These are phyloP conservation scores for Venusia cambrica DNA, from an alignment of 2,888 invertebrate genomes.

Conservation along the genomic window DNA sequence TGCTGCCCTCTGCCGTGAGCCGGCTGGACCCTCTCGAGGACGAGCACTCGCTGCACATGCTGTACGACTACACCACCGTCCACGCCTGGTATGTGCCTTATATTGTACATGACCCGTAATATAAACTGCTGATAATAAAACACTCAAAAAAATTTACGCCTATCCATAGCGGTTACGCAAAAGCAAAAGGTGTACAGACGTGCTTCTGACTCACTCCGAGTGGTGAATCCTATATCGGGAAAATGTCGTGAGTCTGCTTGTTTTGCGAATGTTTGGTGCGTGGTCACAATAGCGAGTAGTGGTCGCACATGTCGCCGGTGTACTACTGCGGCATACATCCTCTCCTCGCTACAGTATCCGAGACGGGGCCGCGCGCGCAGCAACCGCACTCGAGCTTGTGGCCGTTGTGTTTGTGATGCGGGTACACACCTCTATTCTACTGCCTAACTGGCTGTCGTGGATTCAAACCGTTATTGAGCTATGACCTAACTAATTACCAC, in stretches of 20 bases:
- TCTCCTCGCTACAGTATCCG: conserved; percentile 53
- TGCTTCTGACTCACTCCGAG: too few relatives aligned
- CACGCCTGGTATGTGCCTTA: conserved; percentile 86
- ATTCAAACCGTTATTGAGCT: too few relatives aligned
- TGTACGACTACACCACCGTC: conserved; percentile 94
- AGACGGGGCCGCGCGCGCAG: conserved; percentile 55
- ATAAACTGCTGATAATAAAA: too few relatives aligned
- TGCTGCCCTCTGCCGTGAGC: conserved; percentile 88
- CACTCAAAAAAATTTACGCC: too few relatives aligned
- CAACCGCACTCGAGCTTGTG: conserved; percentile 40
- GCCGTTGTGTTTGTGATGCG: conserved; percentile 51
- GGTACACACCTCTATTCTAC: conserved; percentile 35
- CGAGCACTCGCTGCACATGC: conserved; percentile 87
- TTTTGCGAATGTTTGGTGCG: too few relatives aligned
- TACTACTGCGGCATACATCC: conserved; percentile 42
- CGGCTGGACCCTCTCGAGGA: conserved; percentile 91
- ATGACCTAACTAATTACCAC: too few relatives aligned
- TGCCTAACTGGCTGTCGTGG: too few relatives aligned
- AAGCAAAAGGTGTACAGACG: too few relatives aligned
- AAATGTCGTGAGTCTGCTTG: too few relatives aligned
- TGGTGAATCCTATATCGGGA: too few relatives aligned
- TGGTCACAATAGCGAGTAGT: conserved; percentile 40
- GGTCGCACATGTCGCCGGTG: conserved; percentile 38
- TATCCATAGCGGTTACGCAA: too few relatives aligned
- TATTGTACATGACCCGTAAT: too few relatives aligned